Percentiles rank a stretch among this genome's conserved stretches.
These are phyloP conservation scores for Harpagifer antarcticus DNA, from an alignment of 2,797 vertebrate species.

Conservation along the genomic window DNA sequence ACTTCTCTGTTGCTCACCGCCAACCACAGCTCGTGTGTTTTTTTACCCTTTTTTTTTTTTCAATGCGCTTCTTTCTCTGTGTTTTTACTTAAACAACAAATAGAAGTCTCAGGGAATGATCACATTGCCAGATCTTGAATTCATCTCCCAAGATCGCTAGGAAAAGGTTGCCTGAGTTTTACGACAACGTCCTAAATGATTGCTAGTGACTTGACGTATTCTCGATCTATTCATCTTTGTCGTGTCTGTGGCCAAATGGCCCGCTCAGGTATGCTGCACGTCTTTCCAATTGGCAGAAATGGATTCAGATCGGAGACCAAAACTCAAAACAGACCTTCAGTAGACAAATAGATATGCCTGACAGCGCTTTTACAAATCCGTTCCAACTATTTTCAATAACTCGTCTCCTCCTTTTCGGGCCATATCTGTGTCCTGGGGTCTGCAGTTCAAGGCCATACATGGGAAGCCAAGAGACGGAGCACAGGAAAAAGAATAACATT, in stretches of 20 bases:
- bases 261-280: constrained; percentile 39
- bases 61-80: not conserved
- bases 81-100: not conserved
- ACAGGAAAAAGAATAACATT: constrained; percentile 61
- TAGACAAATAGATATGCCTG: constrained; percentile 67
- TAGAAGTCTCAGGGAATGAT: not conserved
- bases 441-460: constrained; percentile 71
- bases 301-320: constrained; percentile 36
- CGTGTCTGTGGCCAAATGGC: constrained; percentile 17
- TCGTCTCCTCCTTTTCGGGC: constrained; percentile 59
- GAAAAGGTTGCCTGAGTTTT: constrained; percentile 34
- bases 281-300: constrained; percentile 57
- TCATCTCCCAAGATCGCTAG: not conserved
- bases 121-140: constrained; percentile 9
- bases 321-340: constrained; percentile 71
- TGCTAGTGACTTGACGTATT: constrained; percentile 17
- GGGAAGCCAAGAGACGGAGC: constrained; percentile 51
- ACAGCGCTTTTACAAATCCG: constrained; percentile 60
- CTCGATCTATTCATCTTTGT: constrained; percentile 29
- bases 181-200: not conserved
- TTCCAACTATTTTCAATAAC: constrained; percentile 73
- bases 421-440: constrained; percentile 60
- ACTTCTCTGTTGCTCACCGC: not conserved
- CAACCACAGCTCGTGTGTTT: not conserved
- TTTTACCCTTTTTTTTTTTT: not conserved